Percentiles rank a stretch among this genome's conserved stretches.
Conservation (phyloP, 2,888 invertebrate genomes). For the Prosapia bicincta region DNA sequence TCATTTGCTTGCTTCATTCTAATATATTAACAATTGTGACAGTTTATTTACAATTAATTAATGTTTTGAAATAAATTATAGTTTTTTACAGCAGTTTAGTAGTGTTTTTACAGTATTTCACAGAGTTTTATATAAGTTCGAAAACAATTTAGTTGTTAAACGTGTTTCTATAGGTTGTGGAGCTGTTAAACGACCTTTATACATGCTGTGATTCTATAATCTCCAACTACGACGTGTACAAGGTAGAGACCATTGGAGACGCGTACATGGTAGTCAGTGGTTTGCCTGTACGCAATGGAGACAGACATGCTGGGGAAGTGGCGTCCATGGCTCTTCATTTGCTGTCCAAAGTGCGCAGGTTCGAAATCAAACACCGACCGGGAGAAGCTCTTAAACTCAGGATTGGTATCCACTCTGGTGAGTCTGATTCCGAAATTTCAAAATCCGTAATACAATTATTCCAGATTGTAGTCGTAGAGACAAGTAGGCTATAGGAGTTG, state of each 20-base stretch:
- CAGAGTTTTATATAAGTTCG: too few species aligned
- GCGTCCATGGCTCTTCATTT: slow-evolving; percentile 75
- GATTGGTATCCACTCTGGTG: slow-evolving; percentile 68
- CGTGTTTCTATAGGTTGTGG: slow-evolving; percentile 72
- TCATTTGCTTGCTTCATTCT: too few species aligned
- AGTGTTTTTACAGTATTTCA: too few species aligned
- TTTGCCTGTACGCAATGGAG: slow-evolving; percentile 67
- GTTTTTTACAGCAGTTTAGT: too few species aligned
- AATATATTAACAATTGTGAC: too few species aligned
- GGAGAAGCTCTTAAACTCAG: slow-evolving; percentile 65
- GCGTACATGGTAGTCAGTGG: slow-evolving; percentile 80
- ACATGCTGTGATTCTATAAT: slow-evolving; percentile 86
- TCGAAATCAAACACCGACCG: slow-evolving; percentile 64
- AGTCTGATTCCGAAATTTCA: too few species aligned
- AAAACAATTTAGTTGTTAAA: too few species aligned
- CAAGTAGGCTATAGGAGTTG: too few species aligned
- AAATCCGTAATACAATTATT: too few species aligned
- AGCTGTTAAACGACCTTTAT: slow-evolving; percentile 82
- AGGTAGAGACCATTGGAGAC: slow-evolving; percentile 83
- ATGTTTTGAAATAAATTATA: too few species aligned
- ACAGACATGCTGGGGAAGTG: slow-evolving; percentile 73
- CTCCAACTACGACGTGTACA: slow-evolving; percentile 82
- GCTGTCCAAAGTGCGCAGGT: slow-evolving; percentile 64
- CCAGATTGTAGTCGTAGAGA: too few species aligned
- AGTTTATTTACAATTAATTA: too few species aligned